Evolutionary conservation across 2,113 vertebrate species (phyloP).

Genomic region (Bufo bufo): DNA sequence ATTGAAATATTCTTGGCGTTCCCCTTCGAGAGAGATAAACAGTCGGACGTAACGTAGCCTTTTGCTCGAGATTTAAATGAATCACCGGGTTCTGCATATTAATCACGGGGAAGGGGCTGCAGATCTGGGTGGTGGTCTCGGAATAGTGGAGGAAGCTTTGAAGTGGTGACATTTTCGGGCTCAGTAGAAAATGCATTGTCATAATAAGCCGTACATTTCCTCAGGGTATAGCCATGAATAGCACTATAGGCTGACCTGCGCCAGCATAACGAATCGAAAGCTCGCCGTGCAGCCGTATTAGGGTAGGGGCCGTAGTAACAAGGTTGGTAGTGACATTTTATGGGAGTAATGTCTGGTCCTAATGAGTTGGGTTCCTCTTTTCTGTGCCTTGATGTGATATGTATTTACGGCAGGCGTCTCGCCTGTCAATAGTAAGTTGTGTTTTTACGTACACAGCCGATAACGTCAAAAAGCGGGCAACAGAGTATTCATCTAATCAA

Average conservation of each 20-base stretch:
- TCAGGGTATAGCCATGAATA: background rate
- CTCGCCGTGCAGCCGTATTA: background rate
- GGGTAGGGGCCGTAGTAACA: background rate
- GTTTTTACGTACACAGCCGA: background rate
- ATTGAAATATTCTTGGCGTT: background rate
- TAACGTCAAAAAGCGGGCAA: background rate
- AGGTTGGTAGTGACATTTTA: background rate
- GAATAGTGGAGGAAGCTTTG: background rate
- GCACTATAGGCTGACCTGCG: background rate
- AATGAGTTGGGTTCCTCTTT: background rate
- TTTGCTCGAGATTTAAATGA: background rate
- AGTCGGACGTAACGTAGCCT: background rate
- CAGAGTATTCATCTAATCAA: slow-evolving; percentile 1
- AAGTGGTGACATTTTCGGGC: background rate
- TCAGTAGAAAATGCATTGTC: slow-evolving; percentile 36
- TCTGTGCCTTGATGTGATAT: background rate
- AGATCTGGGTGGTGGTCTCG: background rate
- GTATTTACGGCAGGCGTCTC: background rate
- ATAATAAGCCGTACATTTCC: slow-evolving; percentile 6
- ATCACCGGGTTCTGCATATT: background rate
- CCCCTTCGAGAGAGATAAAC: background rate
- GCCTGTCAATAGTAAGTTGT: background rate
- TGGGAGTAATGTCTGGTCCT: background rate
- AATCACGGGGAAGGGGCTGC: background rate
- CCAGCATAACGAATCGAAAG: background rate